Evolutionary conservation across 1,140 invertebrate genomes (phyloP), one percentile per base, ranked within the genome.

Genomic region (Babylonia areolata): DNA sequence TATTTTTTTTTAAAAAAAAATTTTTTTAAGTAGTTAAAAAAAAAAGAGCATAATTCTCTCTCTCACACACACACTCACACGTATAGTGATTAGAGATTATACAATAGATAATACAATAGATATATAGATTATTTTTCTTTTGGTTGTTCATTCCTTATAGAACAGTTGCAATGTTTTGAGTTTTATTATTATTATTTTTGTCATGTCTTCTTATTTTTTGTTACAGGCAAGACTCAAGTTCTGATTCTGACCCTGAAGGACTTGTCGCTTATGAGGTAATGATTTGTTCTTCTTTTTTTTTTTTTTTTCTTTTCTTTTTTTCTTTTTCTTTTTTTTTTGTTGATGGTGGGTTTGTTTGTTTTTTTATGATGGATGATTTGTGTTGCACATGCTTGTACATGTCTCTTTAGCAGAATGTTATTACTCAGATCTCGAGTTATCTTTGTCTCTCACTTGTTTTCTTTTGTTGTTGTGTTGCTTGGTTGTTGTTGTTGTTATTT

Each of bases 221-320:
- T 81, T 58, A 17, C 82, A 84, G 82, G 23, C 64, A 73, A 9
- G 39, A 15, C 6, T 73, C 69, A 42, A 73, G 64, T 84, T 46
- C 37, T 73, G 82, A 84, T 3, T 84, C 82, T 42, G 82, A 84
- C 39, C 28, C 82, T 37, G 35, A 85, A 31, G 33, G 58, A 5
- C 84, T 78, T 39, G 54, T 78, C 35, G 31, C 17, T 77, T 85
- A 78, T 35, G 73, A 85, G 73, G 77, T 78, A 79, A 54, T 83
- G 69, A 33, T 77, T 40, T 6, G 3, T 1, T 37, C 11, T 35
- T 35, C 71, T 2, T 73, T 73, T 6, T 12, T 73, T 33, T 73
- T 73, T 15, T 20, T 20, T 73, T 35, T 3, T 64, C n/a, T n/a
- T n/a, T n/a, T n/a, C 64, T 69, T 12, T 31, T 69, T 69, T 69